These are phyloP conservation scores for Noctua comes DNA, from an alignment of 2,888 invertebrate genomes.

Conservation along the genomic window DNA sequence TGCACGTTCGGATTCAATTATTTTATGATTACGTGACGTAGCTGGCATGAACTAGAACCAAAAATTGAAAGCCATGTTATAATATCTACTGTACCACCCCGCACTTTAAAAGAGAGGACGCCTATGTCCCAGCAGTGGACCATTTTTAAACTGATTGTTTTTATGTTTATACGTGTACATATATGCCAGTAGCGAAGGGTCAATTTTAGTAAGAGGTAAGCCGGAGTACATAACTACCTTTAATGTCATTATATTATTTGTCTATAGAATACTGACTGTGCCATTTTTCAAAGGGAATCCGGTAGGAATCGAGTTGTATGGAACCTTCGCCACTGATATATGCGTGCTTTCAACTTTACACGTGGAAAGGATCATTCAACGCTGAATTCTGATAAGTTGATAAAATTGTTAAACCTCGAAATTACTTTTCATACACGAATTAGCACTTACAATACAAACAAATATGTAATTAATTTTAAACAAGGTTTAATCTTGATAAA, in stretches of 20 bases:
- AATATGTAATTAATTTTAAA: slow-evolving; percentile 13
- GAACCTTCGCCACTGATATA: no score
- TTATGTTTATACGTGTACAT: not conserved
- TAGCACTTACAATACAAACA: not conserved
- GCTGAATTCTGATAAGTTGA: not conserved
- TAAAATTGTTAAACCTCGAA: not conserved
- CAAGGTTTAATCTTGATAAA: slow-evolving; percentile 26
- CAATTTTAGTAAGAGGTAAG: no score
- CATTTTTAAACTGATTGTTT: not conserved
- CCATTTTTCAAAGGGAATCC: no score
- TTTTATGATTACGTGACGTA: slow-evolving; percentile 9
- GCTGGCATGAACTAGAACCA: not conserved
- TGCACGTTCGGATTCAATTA: slow-evolving; percentile 4
- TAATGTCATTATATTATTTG: no score
- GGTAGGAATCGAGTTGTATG: no score
- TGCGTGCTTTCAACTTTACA: not conserved
- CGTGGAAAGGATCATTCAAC: not conserved
- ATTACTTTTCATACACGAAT: not conserved
- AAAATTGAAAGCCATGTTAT: not conserved
- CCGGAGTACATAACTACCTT: no score
- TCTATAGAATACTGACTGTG: no score
- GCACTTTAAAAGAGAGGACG: not conserved
- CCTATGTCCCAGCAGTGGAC: not conserved
- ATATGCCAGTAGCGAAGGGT: no score
- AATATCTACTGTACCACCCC: not conserved